Percentiles rank a stretch among this genome's conserved stretches.
phyloP scores from a whole-genome alignment of 2,797 vertebrate species.

The Varecia variegata region DNA sequence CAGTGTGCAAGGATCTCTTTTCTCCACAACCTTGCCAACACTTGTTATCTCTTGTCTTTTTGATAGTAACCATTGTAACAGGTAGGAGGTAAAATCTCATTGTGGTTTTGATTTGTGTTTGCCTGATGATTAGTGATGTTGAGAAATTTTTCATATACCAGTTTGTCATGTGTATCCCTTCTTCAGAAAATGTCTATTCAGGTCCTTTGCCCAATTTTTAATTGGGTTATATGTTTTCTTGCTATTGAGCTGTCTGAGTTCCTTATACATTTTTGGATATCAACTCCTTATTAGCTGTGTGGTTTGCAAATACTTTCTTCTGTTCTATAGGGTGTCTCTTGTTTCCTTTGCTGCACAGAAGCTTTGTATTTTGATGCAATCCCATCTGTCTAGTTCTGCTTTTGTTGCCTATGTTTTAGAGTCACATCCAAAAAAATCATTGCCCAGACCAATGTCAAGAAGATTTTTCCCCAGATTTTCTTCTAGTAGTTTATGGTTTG shows the following conservation, averaged over 20 bases:
- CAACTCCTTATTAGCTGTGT: background rate
- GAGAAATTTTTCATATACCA: background rate
- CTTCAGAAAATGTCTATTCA: background rate
- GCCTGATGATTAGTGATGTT: background rate
- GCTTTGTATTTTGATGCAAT: background rate
- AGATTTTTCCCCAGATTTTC: background rate
- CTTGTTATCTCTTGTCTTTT: background rate
- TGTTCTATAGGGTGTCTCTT: background rate
- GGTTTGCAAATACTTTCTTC: background rate
- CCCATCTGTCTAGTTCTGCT: background rate
- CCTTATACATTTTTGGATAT: background rate
- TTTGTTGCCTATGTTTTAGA: background rate
- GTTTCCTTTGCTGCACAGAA: background rate
- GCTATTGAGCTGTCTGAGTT: background rate
- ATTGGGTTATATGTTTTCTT: background rate
- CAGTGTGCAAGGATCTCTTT: background rate
- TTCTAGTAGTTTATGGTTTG: background rate
- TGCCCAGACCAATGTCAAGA: background rate
- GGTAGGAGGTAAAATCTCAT: background rate
- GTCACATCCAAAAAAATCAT: background rate
- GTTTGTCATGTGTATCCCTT: background rate
- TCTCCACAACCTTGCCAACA: background rate
- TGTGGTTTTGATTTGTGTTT: background rate
- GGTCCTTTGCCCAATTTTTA: background rate
- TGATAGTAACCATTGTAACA: background rate